Evolutionary conservation across 37 sponge, comb jelly and placozoan species (phyloP), one percentile per base, ranked within the genome.

Genomic region (Tethya wilhelma): DNA sequence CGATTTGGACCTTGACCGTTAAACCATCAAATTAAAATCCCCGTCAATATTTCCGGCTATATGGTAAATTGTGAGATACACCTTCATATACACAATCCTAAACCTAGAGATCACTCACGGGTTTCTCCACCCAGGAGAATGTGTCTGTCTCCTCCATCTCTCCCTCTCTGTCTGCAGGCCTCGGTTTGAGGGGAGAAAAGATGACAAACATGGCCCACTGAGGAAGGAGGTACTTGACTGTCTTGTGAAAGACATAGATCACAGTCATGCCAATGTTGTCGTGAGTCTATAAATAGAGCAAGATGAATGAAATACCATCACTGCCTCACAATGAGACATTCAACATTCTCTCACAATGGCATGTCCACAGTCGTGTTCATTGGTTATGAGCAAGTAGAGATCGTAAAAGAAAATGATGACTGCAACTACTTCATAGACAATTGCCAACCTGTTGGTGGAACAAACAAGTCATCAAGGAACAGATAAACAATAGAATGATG

Each of bases 381-480:
- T 14, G n/a, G 84, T 79, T 19, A 83, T 36, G 7, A 67, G 71
- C 38, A 91, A 30, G 74, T 82, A 82, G 41, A 91, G 73, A 70
- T 91, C 92, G 79, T 91, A 91, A 1, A 42, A 31, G 66, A 91
- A 86, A 7, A 76, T 46, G 1, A 55, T 23, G 0, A 83, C 31
- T 7, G 88, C 56, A 7, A 78, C 71, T 40, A 91, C n/a, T 34
- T 87, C 84, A 69, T 80, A 90, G 44, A 84, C 81, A 8, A 75
- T 56, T 4, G 67, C 60, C 43, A 90, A 57, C 59, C 90, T 90
- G 55, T 32, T n/a, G n/a, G n/a, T n/a, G n/a, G n/a, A n/a, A n/a
- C n/a, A n/a, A n/a, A n/a, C n/a, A n/a, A n/a, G n/a, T n/a, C n/a
- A n/a, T n/a, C n/a, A n/a, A n/a, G n/a, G n/a, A n/a, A 42, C 2